A percentile compares a stretch with the other conserved stretches of the same genome.
phyloP scores from a whole-genome alignment of 2,797 vertebrate genomes.

The Danio albolineatus region DNA sequence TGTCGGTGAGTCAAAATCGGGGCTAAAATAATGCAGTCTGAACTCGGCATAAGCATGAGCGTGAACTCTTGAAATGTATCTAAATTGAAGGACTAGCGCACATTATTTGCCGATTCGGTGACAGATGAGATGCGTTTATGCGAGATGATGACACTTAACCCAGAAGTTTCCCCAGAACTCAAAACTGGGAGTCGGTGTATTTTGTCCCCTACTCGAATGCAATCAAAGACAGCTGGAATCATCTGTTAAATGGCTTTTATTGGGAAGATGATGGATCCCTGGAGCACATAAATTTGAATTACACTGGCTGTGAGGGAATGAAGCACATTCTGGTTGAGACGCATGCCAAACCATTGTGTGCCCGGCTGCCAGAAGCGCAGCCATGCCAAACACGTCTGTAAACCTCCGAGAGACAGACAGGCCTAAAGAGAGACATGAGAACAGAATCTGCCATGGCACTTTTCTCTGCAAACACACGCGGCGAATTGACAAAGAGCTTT shows the following conservation, averaged over 20 bases:
- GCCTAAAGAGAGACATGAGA: constrained; percentile 34
- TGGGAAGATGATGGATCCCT: constrained; percentile 77
- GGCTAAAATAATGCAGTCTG: no score
- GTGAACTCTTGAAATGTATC: no score
- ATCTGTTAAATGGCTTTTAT: constrained; percentile 76
- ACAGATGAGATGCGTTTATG: neutral
- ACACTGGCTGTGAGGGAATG: constrained; percentile 72
- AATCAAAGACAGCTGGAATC: constrained; percentile 79
- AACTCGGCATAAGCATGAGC: no score
- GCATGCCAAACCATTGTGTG: constrained; percentile 73
- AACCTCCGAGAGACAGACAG: constrained; percentile 74
- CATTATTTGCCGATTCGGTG: neutral
- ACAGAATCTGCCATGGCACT: constrained; percentile 1
- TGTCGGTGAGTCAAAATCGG: no score
- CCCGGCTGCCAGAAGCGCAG: constrained; percentile 73
- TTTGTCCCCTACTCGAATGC: constrained; percentile 70
- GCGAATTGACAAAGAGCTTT: neutral
- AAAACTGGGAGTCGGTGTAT: constrained; percentile 71
- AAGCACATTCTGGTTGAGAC: constrained; percentile 73
- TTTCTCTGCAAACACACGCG: neutral
- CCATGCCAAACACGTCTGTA: constrained; percentile 78
- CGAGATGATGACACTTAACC: neutral
- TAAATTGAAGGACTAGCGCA: neutral
- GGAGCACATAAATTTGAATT: constrained; percentile 75
- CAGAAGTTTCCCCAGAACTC: constrained; percentile 53